These are phyloP conservation scores for Amphiprion percula DNA, from an alignment of 2,113 vertebrate genomes.

Conservation along the genomic window DNA sequence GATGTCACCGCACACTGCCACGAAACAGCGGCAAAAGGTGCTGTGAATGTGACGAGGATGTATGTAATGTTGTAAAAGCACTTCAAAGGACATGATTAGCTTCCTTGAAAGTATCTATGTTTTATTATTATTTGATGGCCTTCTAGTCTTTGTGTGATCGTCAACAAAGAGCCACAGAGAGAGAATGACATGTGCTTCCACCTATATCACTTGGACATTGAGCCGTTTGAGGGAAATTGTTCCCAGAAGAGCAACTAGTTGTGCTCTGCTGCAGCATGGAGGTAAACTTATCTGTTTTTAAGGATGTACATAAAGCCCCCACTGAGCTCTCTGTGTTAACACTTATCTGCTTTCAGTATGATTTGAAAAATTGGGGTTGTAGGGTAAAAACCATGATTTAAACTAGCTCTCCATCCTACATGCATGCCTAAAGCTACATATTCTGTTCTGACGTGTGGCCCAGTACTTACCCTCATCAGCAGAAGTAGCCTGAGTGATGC, in stretches of 20 bases:
- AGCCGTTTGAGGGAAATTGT: conserved; percentile 38
- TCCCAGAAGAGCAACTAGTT: conserved; percentile 56
- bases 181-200: background rate
- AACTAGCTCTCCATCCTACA: no score
- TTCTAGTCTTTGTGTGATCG: conserved; percentile 14
- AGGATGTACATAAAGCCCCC: background rate
- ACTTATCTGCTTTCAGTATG: background rate
- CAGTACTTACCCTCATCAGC: no score
- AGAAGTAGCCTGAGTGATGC: no score
- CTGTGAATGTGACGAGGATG: conserved; percentile 48
- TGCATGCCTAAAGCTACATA: no score
- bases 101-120: conserved; percentile 31
- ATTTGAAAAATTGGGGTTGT: background rate
- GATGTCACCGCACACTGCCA: conserved; percentile 23
- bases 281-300: conserved; percentile 30
- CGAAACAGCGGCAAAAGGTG: conserved; percentile 17
- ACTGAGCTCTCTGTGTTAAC: background rate
- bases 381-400: no score
- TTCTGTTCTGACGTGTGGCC: no score
- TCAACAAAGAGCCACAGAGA: conserved; percentile 9
- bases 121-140: conserved; percentile 29
- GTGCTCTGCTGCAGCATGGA: conserved; percentile 15
- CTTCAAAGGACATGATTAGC: conserved; percentile 28
- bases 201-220: conserved; percentile 40
- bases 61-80: conserved; percentile 33